Evolutionary conservation across 2,797 vertebrate genomes (phyloP).

Genomic region (Galagoides demidoff): DNA sequence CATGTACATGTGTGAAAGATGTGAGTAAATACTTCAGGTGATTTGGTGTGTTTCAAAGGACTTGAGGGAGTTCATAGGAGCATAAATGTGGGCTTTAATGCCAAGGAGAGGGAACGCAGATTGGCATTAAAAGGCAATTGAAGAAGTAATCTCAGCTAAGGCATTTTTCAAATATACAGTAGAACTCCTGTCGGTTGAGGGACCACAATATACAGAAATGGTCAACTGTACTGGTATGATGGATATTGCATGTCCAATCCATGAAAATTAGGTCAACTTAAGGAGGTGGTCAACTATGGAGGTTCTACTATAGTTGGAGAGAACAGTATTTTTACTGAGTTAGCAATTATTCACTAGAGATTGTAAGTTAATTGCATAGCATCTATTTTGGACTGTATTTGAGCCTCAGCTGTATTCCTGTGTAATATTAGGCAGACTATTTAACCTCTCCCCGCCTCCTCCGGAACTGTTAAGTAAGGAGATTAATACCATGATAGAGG

Average conservation of each 20-base stretch:
- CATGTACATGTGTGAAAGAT: background rate
- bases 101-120: constrained; percentile 15
- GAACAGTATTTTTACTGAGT: constrained; percentile 58
- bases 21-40: constrained; percentile 58
- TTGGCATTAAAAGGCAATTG: constrained; percentile 48
- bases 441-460: background rate
- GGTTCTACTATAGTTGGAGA: background rate
- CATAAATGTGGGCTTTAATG: constrained; percentile 48
- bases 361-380: background rate
- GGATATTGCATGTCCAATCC: too few relatives aligned
- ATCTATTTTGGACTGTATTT: background rate
- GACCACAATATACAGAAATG: too few relatives aligned
- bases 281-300: too few relatives aligned
- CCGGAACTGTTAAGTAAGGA: background rate
- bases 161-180: constrained; percentile 32
- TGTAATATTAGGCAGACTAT: background rate
- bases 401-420: background rate
- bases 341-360: background rate
- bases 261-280: too few relatives aligned
- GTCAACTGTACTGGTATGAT: too few relatives aligned
- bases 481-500: constrained; percentile 10
- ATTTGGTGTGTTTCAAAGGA: constrained; percentile 37
- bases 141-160: background rate
- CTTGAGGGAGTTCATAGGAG: background rate
- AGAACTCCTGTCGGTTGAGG: too few relatives aligned